These are phyloP conservation scores for Poecilia wingei DNA, from an alignment of 2,797 vertebrate genomes.

Conservation along the genomic window DNA sequence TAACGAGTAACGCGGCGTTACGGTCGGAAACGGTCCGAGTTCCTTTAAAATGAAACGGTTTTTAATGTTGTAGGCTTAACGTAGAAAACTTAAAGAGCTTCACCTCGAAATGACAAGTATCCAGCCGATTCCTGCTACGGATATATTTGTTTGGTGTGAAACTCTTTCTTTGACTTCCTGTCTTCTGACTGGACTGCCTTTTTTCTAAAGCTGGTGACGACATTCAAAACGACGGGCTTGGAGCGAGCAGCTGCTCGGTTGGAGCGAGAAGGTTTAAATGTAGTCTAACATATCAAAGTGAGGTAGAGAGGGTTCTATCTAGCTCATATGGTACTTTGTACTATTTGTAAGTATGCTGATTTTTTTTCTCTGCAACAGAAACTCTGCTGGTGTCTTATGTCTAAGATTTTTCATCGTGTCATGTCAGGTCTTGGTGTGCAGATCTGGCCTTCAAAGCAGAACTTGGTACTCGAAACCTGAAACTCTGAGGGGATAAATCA, in stretches of 20 bases:
- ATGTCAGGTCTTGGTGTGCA: constrained; percentile 36
- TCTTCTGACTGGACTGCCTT: constrained; percentile 69
- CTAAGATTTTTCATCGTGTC: constrained; percentile 27
- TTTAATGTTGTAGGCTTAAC: constrained; percentile 53
- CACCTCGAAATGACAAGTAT: constrained; percentile 39
- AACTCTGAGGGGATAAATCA: background rate
- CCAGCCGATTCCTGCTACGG: constrained; percentile 23
- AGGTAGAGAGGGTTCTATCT: constrained; percentile 44
- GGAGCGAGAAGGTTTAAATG: constrained; percentile 41
- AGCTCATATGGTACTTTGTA: constrained; percentile 59
- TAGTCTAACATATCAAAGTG: constrained; percentile 67
- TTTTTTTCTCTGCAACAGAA: constrained; percentile 37
- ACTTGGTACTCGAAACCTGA: constrained; percentile 2
- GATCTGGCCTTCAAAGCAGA: constrained; percentile 29
- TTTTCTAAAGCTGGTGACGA: constrained; percentile 46
- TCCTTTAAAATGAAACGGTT: constrained; percentile 56
- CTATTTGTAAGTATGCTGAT: constrained; percentile 55
- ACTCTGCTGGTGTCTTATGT: constrained; percentile 42
- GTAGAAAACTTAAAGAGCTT: constrained; percentile 55
- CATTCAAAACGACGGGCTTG: constrained; percentile 58
- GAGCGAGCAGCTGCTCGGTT: constrained; percentile 34
- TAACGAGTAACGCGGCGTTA: constrained; percentile 55
- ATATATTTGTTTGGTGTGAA: constrained; percentile 43
- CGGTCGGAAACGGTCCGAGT: constrained; percentile 40
- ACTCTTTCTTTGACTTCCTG: constrained; percentile 60